These are phyloP conservation scores for Timema podura DNA, from an alignment of 2,888 invertebrate species.

Conservation along the genomic window DNA sequence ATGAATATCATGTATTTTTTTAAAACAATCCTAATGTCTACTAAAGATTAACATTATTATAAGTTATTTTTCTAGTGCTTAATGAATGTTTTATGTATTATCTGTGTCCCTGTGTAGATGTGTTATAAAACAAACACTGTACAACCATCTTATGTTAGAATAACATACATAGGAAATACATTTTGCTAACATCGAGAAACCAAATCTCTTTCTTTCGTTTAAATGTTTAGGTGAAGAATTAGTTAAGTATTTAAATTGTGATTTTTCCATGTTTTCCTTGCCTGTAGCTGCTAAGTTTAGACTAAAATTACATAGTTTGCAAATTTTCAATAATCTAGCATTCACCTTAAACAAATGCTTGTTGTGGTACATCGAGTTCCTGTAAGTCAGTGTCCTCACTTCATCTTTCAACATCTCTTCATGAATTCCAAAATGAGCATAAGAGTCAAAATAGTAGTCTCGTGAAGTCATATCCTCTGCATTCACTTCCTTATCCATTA, in stretches of 20 bases:
- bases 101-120: no score
- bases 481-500: constrained; percentile 48
- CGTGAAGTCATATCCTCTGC: constrained; percentile 98
- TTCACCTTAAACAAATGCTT: constrained; percentile 85
- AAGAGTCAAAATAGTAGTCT: constrained; percentile 99
- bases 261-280: neutral
- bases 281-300: neutral
- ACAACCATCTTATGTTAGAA: no score
- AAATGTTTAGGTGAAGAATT: constrained; percentile 12
- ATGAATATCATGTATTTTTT: neutral
- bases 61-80: neutral
- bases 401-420: constrained; percentile 99
- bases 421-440: constrained; percentile 99
- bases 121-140: no score
- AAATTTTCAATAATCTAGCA: constrained; percentile 13
- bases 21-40: no score
- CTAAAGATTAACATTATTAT: no score
- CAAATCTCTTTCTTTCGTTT: no score
- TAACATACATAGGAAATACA: no score
- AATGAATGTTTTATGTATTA: neutral
- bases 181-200: no score
- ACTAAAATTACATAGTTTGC: constrained; percentile 23
- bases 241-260: neutral
- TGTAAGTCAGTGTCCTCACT: constrained; percentile 95
- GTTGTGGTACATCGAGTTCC: constrained; percentile 99